Base-by-base conservation (phyloP, 53 echinoderm and acorn worm species). In the Arbacia lixula region DNA sequence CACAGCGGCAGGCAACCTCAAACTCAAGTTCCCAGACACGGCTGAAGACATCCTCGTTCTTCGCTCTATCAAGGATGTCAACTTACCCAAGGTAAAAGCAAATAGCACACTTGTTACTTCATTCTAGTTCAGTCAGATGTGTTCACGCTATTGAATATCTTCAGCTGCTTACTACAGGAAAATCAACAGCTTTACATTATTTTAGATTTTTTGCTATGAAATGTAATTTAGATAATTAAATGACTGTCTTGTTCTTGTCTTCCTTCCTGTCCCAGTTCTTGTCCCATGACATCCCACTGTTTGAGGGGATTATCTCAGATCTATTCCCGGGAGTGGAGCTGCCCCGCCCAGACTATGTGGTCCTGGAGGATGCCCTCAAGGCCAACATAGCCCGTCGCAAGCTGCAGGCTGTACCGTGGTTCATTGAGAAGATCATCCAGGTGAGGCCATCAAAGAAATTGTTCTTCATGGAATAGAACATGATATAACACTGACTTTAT, bases 381-480 rank as follows among this genome's bases (percentile, higher is more conserved):
- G 76, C 74, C 43, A 91, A 91, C 68, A 93, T 95, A 26, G 31
- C 68, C 29, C 93, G 83, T 54, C 91, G 84, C 53, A 89, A 91
- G 60, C 84, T 95, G 12, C 93, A 93, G 54, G 56, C 88, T 46
- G 91, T 95, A 6, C 96, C 96, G 14, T 95, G 96, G 96, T 95
- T 95, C 73, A 95, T 95, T 83, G 95, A 95, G 56, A 95, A 95
- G 57, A 95, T 95, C 75, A 93, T 95, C 2, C 96, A 95, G 93
- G 96, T 95, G 50, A 36, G 69, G n/a, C n/a, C n/a, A n/a, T n/a
- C n/a, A n/a, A n/a, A n/a, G n/a, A n/a, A n/a, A n/a, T n/a, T n/a
- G n/a, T n/a, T n/a, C n/a, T n/a, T n/a, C n/a, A n/a, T n/a, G n/a
- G n/a, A n/a, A n/a, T n/a, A n/a, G n/a, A n/a, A n/a, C n/a, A n/a